Conservation (phyloP, 2,113 vertebrate species). For the Salvelinus namaycush region DNA sequence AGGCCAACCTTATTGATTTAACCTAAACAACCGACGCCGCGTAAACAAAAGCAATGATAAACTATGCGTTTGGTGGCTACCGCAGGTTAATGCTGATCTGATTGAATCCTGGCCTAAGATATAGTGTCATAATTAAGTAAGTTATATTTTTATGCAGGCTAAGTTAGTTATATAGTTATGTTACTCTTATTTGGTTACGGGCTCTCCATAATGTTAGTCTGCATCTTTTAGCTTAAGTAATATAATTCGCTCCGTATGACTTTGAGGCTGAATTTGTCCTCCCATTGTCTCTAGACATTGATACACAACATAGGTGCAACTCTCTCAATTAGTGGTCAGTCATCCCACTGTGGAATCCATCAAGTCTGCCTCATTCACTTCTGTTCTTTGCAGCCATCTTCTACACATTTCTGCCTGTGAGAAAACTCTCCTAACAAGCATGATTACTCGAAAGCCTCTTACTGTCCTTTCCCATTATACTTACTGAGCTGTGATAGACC, state of each 20-base stretch:
- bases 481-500: conserved; percentile 67
- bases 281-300: conserved; percentile 45
- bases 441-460: conserved; percentile 66
- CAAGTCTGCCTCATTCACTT: conserved; percentile 53
- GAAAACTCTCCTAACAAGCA: conserved; percentile 58
- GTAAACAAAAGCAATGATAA: no score
- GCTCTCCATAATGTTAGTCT: conserved; percentile 28
- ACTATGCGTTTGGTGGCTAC: no score
- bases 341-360: conserved; percentile 66
- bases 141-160: no score
- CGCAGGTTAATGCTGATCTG: no score
- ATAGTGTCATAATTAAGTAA: background rate
- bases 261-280: conserved; percentile 52
- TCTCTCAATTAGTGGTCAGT: conserved; percentile 70
- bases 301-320: conserved; percentile 54
- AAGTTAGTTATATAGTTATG: background rate
- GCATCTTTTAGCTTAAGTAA: conserved; percentile 54
- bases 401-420: conserved; percentile 59
- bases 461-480: conserved; percentile 66
- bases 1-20: no score
- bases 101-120: background rate
- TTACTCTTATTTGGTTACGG: background rate
- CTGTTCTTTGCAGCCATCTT: conserved; percentile 52
- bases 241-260: conserved; percentile 52
- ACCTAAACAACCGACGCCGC: no score